Base-by-base conservation (phyloP, 1,140 invertebrate species). In the Orius laevigatus region DNA sequence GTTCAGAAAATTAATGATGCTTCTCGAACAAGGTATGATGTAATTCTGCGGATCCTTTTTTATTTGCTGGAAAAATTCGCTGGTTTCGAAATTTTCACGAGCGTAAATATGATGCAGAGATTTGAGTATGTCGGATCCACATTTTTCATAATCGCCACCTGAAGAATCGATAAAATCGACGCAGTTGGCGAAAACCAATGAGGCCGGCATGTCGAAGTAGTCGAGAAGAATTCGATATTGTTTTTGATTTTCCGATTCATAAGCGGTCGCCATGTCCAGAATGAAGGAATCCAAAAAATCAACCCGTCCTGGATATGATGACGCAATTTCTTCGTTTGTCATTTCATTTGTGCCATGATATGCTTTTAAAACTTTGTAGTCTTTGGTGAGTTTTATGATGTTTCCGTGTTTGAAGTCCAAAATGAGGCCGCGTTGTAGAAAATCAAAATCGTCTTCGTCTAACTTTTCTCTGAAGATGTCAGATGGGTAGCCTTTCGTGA, bases 331-430 rank as follows among this genome's bases (percentile, higher is more conserved):
- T 9, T 68, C 55, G 2, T 66, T 55, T 9, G 59, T 67, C 45
- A 87, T 57, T 4, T 71, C 58, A 40, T 58, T 71, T 1, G 76
- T 81, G 9, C 84, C 84, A 63, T 88, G 84, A 42, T 68, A 70
- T 1, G 73, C 81, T 56, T 69, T 72, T 12, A 76, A 53, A 43
- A 88, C 78, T 3, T 59, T 58, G 0, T 81, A 82, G 58, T 75
- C 64, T 19, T 67, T 56, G 32, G 64, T 66, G 1, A 84, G 60
- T 59, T 78, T 74, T 2, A 88, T 54, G 14, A 87, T 60, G 62
- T 87, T 86, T 1, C 84, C 83, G 38, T 64, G 69, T n/a, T 73
- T 65, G 47, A 74, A 71, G 58, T 87, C 83, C n/a, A 85, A 56
- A 46, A 85, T 69, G 9, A 88, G 61, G 1, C 84, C 83, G 62